phyloP scores from a whole-genome alignment of 2,797 vertebrate species.

The Alauda arvensis region DNA sequence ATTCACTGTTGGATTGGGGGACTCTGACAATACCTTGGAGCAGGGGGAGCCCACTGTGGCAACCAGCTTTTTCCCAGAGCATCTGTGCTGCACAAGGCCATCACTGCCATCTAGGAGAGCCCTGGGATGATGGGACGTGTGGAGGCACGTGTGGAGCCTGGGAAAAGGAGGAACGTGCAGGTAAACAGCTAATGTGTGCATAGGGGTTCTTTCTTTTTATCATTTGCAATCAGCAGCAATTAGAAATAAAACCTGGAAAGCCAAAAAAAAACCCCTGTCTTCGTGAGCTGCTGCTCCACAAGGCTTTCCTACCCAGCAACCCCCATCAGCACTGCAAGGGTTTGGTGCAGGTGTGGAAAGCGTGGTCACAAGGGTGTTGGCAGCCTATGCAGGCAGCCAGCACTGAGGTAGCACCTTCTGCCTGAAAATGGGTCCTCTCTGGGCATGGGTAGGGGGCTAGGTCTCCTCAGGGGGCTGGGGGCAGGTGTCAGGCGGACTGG shows the following conservation, averaged over 20 bases:
- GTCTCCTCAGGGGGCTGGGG: background rate
- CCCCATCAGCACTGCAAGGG: background rate
- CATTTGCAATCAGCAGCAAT: background rate
- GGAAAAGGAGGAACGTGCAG: background rate
- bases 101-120: background rate
- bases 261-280: background rate
- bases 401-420: background rate
- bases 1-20: background rate
- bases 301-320: background rate
- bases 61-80: background rate
- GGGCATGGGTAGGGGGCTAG: background rate
- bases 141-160: background rate
- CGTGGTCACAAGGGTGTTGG: rapidly evolving
- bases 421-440: background rate
- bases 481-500: rapidly evolving
- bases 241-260: background rate
- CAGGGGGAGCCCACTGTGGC: background rate
- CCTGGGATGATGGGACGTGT: no score
- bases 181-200: background rate
- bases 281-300: background rate
- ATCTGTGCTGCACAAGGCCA: background rate
- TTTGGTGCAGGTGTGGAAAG: background rate
- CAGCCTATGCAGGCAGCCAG: background rate
- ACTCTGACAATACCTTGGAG: background rate
- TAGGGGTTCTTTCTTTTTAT: rapidly evolving